phyloP scores from a whole-genome alignment of 2,113 vertebrate genomes.

The Sapayoa aenigma region DNA sequence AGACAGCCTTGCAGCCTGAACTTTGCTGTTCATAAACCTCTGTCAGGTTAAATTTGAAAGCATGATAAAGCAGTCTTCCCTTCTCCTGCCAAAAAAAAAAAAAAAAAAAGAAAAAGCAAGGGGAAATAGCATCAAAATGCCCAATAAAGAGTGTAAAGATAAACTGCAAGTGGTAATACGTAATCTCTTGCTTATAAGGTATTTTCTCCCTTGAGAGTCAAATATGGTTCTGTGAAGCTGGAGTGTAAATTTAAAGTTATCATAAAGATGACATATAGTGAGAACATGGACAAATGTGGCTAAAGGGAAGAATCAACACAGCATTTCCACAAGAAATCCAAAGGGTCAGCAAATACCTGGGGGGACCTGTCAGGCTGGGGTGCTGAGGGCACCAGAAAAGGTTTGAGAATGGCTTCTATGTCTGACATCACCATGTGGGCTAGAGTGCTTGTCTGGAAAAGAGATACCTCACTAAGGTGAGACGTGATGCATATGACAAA shows the following conservation, averaged over 20 bases:
- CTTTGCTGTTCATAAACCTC: not conserved
- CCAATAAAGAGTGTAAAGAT: not conserved
- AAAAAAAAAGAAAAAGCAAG: not conserved
- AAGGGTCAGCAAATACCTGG: not conserved
- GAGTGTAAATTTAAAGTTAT: not conserved
- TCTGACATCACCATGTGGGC: not conserved
- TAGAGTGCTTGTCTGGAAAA: not conserved
- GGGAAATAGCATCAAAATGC: not conserved
- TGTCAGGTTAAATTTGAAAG: not conserved
- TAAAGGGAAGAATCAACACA: not conserved
- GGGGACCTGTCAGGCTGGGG: not conserved
- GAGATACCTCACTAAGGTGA: not conserved
- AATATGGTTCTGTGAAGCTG: not conserved
- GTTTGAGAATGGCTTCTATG: not conserved
- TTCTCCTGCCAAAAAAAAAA: not conserved
- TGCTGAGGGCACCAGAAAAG: not conserved
- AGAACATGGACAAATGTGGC: not conserved
- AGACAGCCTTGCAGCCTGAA: not conserved
- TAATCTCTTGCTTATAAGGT: not conserved
- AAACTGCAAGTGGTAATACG: not conserved
- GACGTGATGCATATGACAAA: not conserved
- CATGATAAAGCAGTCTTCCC: not conserved
- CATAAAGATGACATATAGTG: not conserved
- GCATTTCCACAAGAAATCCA: not conserved
- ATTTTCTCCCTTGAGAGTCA: not conserved